Percentiles rank a stretch among this genome's conserved stretches.
Conservation (phyloP, 2,113 vertebrate genomes). For the Cynopterus brachyotis region DNA sequence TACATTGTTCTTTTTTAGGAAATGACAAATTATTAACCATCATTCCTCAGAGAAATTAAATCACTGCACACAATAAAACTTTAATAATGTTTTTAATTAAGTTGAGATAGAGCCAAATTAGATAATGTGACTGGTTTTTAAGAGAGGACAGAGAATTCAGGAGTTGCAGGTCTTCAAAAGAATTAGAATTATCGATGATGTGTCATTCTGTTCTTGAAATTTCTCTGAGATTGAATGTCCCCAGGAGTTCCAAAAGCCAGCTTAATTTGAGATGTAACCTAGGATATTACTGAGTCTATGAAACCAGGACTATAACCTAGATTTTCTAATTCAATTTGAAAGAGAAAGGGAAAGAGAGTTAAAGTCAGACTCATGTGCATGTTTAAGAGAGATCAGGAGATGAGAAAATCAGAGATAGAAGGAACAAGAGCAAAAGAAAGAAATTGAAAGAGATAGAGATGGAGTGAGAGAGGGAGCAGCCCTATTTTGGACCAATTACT, state of each 20-base stretch:
- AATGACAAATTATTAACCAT: background rate
- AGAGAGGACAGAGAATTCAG: background rate
- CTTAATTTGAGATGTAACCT: background rate
- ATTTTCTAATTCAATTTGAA: background rate
- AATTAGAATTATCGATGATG: background rate
- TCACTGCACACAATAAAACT: background rate
- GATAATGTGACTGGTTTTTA: background rate
- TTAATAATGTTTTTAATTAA: background rate
- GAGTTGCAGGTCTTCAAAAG: background rate
- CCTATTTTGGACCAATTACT: background rate
- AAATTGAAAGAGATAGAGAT: background rate
- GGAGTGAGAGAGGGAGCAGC: background rate
- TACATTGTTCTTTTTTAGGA: background rate
- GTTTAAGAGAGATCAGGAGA: background rate
- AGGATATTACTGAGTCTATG: background rate
- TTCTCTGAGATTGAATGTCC: background rate
- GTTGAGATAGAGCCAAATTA: background rate
- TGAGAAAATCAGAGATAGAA: background rate
- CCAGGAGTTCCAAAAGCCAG: background rate
- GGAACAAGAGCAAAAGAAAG: background rate
- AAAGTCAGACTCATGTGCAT: background rate
- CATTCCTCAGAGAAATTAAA: background rate
- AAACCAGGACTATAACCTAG: background rate
- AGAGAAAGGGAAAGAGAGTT: background rate
- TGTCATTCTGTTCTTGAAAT: background rate